Conservation (phyloP, 2,888 invertebrate genomes). For the Noctua pronuba region DNA sequence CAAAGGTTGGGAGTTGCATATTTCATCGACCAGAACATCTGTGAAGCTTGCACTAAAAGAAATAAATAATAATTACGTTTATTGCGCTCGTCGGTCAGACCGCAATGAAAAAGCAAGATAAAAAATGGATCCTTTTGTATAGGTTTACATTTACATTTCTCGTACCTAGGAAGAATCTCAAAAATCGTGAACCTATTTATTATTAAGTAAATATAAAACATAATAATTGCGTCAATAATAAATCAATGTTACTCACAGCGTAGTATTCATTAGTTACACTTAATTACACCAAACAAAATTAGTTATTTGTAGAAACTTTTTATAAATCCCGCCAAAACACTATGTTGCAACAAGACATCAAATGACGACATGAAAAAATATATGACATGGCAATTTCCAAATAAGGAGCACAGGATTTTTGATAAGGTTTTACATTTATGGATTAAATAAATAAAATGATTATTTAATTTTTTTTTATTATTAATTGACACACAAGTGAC, state of each 20-base stretch:
- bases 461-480: not conserved
- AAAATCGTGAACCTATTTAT: not conserved
- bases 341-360: not conserved
- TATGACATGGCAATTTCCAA: conserved; percentile 4
- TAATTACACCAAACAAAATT: not conserved
- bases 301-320: not conserved
- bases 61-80: not conserved
- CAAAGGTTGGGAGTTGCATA: conserved; percentile 82
- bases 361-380: not conserved
- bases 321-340: conserved; percentile 49
- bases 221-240: not conserved
- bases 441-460: not conserved
- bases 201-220: too few relatives aligned
- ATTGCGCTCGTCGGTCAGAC: not conserved
- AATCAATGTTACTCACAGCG: conserved; percentile 64
- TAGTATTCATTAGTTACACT: conserved; percentile 51
- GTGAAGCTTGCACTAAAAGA: conserved; percentile 79
- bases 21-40: conserved; percentile 81
- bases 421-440: not conserved
- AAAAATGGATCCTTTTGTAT: not conserved
- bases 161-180: not conserved
- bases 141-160: not conserved
- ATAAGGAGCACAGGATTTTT: not conserved
- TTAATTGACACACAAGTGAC: not conserved
- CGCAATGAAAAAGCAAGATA: not conserved